Evolutionary conservation across 2,888 invertebrate species (phyloP).

Genomic region (Catonia carolina): DNA sequence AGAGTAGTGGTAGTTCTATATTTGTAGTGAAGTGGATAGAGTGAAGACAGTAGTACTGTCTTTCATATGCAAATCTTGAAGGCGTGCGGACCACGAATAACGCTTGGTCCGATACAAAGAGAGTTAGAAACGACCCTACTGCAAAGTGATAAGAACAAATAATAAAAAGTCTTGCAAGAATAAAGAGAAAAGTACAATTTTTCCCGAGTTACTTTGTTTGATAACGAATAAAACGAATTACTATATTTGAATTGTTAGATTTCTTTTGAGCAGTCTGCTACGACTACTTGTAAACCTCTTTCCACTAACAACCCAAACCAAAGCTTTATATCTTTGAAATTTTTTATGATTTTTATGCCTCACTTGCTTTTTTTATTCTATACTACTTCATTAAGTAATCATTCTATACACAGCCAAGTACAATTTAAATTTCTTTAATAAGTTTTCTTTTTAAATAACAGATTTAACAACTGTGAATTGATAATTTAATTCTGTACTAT

Average conservation of each 20-base stretch:
- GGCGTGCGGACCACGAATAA: slow-evolving; percentile 6
- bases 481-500: no score
- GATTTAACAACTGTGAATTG: no score
- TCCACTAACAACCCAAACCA: no score
- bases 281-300: no score
- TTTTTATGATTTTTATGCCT: no score
- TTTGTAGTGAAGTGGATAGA: not conserved
- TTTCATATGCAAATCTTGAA: slow-evolving; percentile 9
- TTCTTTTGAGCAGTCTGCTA: slow-evolving; percentile 8
- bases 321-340: no score
- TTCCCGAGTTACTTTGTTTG: slow-evolving; percentile 7
- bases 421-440: no score
- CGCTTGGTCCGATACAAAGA: slow-evolving; percentile 11
- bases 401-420: no score
- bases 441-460: no score
- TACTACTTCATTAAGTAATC: no score
- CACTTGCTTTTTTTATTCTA: no score
- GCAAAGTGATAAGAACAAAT: slow-evolving; percentile 14
- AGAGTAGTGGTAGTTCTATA: no score
- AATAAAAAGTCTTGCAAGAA: not conserved
- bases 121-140: not conserved
- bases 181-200: not conserved
- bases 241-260: slow-evolving; percentile 11
- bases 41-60: not conserved
- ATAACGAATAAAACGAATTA: slow-evolving; percentile 13